A percentile compares a stretch with the other conserved stretches of the same genome.
These are phyloP conservation scores for Sebastes iracundus DNA, from an alignment of 2,797 vertebrate species.

Conservation along the genomic window DNA sequence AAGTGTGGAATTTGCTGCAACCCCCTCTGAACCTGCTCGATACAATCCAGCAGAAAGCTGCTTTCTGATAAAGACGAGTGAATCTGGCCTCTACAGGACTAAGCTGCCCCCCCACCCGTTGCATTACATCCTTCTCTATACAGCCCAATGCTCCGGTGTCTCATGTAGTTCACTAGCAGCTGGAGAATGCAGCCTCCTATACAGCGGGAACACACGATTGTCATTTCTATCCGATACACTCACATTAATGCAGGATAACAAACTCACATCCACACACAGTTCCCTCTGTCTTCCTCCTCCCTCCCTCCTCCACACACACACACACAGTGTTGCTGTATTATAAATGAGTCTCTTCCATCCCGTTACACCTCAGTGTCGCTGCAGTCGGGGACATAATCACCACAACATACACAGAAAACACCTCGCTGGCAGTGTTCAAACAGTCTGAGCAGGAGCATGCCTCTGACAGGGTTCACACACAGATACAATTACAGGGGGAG, in stretches of 20 bases:
- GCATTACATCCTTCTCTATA: slow-evolving; percentile 8
- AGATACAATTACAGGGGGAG: slow-evolving; percentile 50
- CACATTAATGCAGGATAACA: slow-evolving; percentile 40
- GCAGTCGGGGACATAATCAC: slow-evolving; percentile 59
- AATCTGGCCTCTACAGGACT: slow-evolving; percentile 2
- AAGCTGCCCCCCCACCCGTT: neutral
- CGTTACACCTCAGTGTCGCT: slow-evolving; percentile 50
- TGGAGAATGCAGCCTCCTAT: slow-evolving; percentile 3
- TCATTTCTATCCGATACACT: slow-evolving; percentile 4
- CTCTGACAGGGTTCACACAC: slow-evolving; percentile 40
- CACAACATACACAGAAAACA: slow-evolving; percentile 59
- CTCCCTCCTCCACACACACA: neutral
- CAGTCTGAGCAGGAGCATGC: slow-evolving; percentile 40
- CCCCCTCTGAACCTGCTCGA: neutral
- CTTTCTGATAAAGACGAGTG: neutral
- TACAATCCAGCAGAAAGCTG: neutral
- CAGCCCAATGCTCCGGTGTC: neutral
- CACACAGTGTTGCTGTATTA: slow-evolving; percentile 51
- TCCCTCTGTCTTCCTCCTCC: neutral
- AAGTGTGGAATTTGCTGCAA: neutral
- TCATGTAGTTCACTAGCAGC: slow-evolving; percentile 11
- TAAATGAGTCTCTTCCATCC: slow-evolving; percentile 64
- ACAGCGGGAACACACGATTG: neutral
- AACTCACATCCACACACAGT: neutral
- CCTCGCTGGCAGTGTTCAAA: slow-evolving; percentile 54